Conservation (phyloP, 1,140 invertebrate genomes). For the Zelostemma sp. region DNA sequence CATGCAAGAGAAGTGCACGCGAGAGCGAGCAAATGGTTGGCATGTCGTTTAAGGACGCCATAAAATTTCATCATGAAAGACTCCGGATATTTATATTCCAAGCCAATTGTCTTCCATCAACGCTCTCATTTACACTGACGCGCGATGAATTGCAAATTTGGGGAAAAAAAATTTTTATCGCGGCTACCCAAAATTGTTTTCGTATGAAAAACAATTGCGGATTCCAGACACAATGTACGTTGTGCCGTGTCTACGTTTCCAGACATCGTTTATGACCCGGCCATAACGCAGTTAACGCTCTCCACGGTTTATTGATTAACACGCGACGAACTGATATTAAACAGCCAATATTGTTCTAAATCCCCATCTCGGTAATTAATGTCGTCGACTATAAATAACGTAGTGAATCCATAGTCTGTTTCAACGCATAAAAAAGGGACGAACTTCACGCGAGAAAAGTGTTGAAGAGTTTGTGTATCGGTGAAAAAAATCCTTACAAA, state of each 20-base stretch:
- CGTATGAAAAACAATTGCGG: background rate
- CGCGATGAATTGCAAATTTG: background rate
- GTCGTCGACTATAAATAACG: too few relatives aligned
- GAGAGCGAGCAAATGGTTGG: constrained; percentile 30
- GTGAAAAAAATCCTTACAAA: too few relatives aligned
- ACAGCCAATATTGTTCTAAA: too few relatives aligned
- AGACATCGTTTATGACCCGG: constrained; percentile 57
- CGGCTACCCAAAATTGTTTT: too few relatives aligned
- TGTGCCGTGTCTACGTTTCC: constrained; percentile 49
- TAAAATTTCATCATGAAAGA: constrained; percentile 45
- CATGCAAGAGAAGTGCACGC: constrained; percentile 19
- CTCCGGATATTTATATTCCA: constrained; percentile 37
- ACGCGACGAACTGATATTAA: constrained; percentile 31
- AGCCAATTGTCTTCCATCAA: constrained; percentile 21
- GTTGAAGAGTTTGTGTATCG: too few relatives aligned
- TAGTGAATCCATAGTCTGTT: too few relatives aligned
- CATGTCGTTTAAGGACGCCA: constrained; percentile 34
- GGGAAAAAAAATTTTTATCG: background rate
- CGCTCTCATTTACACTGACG: constrained; percentile 10
- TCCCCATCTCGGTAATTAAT: too few relatives aligned
- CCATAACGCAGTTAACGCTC: constrained; percentile 55
- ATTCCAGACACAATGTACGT: constrained; percentile 19
- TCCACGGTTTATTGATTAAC: constrained; percentile 64
- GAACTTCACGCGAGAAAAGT: too few relatives aligned
- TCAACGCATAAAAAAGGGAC: too few relatives aligned